Conservation (phyloP, 2,797 vertebrate genomes). For the Sebastiscus tertius region DNA sequence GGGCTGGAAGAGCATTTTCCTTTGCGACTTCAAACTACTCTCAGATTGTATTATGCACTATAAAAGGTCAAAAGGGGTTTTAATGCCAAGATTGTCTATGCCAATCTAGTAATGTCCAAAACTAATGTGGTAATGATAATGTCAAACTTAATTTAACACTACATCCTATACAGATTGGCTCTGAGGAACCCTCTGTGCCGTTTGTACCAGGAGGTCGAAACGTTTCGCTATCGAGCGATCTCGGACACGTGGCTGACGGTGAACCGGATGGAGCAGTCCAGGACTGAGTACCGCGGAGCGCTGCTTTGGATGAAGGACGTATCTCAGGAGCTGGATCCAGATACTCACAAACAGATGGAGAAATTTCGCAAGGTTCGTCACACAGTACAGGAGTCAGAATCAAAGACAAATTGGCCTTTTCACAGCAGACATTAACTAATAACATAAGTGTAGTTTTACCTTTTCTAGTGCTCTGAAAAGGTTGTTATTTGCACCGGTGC, state of each 20-base stretch:
- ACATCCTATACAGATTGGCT: constrained; percentile 82
- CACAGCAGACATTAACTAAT: not conserved
- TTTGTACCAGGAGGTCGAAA: constrained; percentile 97
- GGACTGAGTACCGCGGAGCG: constrained; percentile 96
- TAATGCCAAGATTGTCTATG: not conserved
- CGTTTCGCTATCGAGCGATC: constrained; percentile 95
- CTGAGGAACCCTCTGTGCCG: constrained; percentile 91
- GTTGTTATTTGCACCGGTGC: not conserved
- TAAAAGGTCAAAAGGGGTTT: not conserved
- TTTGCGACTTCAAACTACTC: not conserved
- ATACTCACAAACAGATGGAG: constrained; percentile 98
- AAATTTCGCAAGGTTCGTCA: constrained; percentile 94
- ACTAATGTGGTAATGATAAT: not conserved
- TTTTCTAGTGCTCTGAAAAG: not conserved
- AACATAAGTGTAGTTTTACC: not conserved
- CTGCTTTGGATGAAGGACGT: constrained; percentile 99
- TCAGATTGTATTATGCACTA: not conserved
- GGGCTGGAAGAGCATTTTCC: not conserved
- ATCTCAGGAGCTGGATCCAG: constrained; percentile 97
- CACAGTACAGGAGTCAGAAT: not conserved
- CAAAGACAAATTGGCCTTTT: not conserved
- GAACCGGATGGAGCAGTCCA: constrained; percentile 96
- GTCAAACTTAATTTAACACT: not conserved
- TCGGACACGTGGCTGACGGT: constrained; percentile 98
- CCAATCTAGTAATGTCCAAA: not conserved